Conservation (phyloP, 2,797 vertebrate genomes). For the Enteromius unitaeniatus region DNA sequence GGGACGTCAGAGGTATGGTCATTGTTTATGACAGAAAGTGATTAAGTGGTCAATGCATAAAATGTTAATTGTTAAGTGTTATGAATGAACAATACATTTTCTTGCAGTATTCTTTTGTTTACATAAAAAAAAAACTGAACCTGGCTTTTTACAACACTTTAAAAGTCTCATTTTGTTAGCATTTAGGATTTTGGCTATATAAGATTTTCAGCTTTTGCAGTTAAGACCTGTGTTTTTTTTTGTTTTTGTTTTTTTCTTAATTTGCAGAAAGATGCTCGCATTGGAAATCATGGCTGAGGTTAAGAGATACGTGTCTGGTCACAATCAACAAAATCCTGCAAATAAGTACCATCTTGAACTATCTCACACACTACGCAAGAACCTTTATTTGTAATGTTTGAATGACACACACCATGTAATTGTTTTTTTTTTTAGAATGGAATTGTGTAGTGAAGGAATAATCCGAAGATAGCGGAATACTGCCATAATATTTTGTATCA, state of each 20-base stretch:
- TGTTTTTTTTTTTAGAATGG: not conserved
- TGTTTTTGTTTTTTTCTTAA: not conserved
- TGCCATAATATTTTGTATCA: not conserved
- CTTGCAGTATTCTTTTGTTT: not conserved
- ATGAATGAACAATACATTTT: not conserved
- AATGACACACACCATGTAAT: too few relatives aligned
- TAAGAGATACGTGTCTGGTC: slow-evolving; percentile 77
- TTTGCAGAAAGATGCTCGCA: slow-evolving; percentile 80
- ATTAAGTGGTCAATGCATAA: not conserved
- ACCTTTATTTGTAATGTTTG: slow-evolving; percentile 74
- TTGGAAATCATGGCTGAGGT: slow-evolving; percentile 84
- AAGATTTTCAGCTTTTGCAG: not conserved
- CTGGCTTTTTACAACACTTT: not conserved
- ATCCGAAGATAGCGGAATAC: fast-evolving
- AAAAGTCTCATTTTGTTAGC: not conserved
- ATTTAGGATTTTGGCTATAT: not conserved
- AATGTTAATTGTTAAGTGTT: not conserved
- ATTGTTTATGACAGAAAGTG: not conserved
- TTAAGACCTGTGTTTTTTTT: not conserved
- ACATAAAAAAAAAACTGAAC: not conserved
- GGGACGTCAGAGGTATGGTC: slow-evolving; percentile 70
- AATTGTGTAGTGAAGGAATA: not conserved
- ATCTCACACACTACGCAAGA: slow-evolving; percentile 86
- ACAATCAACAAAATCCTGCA: slow-evolving; percentile 75
- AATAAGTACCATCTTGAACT: slow-evolving; percentile 78